These are phyloP conservation scores for Fopius arisanus DNA, from an alignment of 1,140 invertebrate species.

Conservation along the genomic window DNA sequence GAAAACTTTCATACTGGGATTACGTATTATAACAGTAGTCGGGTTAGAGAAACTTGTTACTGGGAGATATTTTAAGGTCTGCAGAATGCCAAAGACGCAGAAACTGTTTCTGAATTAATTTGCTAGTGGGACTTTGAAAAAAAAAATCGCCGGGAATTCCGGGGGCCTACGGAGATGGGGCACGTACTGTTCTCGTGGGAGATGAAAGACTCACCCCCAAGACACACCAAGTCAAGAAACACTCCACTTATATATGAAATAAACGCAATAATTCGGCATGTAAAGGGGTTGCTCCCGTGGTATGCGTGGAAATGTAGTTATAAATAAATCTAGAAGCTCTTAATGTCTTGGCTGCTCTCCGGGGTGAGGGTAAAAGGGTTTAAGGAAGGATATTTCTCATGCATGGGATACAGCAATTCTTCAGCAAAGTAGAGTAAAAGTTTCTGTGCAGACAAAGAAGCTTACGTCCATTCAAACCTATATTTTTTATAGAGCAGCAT, in stretches of 20 bases:
- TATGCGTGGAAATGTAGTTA: conserved; percentile 66
- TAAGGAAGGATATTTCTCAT: background rate
- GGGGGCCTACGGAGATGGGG: background rate
- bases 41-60: conserved; percentile 7
- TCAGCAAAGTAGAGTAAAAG: too few species aligned
- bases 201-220: conserved; percentile 36
- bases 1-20: conserved; percentile 22
- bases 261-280: conserved; percentile 62
- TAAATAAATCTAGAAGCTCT: conserved; percentile 67
- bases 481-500: too few species aligned
- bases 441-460: too few species aligned
- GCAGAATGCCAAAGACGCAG: conserved; percentile 8
- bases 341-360: conserved; percentile 51
- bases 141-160: conserved; percentile 12
- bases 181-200: conserved; percentile 26
- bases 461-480: too few species aligned
- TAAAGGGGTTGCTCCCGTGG: conserved; percentile 53
- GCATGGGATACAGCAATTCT: background rate
- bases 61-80: conserved; percentile 1
- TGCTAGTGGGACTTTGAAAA: conserved; percentile 25
- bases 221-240: conserved; percentile 22
- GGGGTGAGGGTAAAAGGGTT: background rate
- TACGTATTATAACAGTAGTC: conserved; percentile 20
- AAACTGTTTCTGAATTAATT: conserved; percentile 30
- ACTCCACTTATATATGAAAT: conserved; percentile 37